A percentile compares a stretch with the other conserved stretches of the same genome.
phyloP scores from a whole-genome alignment of 2,888 invertebrate species.

The Polyommatus iphigenia region DNA sequence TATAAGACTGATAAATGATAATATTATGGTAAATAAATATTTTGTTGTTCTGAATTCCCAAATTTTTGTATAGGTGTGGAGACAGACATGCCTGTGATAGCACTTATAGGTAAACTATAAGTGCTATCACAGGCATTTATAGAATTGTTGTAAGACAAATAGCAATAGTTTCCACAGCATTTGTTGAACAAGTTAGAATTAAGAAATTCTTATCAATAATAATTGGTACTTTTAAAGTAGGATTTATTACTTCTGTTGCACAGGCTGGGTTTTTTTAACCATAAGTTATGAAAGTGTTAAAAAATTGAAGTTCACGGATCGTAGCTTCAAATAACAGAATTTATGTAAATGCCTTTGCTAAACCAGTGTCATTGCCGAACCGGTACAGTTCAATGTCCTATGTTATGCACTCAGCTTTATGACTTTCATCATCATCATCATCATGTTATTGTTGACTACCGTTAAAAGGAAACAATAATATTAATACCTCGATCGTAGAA shows the following conservation, averaged over 20 bases:
- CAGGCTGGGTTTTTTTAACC: not conserved
- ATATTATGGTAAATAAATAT: not conserved
- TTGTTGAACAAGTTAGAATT: too few species aligned
- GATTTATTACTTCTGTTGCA: not conserved
- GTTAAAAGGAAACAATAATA: not conserved
- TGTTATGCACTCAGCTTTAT: not conserved
- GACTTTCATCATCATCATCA: not conserved
- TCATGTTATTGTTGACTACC: slow-evolving; percentile 27
- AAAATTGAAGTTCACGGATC: not conserved
- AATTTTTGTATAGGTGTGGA: too few species aligned
- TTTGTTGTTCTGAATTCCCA: not conserved
- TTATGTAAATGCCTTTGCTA: slow-evolving; percentile 18
- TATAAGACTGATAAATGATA: not conserved
- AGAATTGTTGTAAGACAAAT: too few species aligned
- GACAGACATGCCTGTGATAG: too few species aligned
- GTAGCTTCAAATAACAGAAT: not conserved
- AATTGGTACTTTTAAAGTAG: not conserved
- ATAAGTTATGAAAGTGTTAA: not conserved
- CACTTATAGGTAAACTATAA: too few species aligned
- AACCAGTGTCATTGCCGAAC: slow-evolving; percentile 1
- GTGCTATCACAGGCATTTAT: too few species aligned
- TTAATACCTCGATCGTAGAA: too few species aligned
- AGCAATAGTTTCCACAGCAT: too few species aligned
- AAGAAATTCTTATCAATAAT: not conserved
- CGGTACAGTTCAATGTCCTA: slow-evolving; percentile 27